Evolutionary conservation across 2,797 vertebrate genomes (phyloP).

Genomic region (Heliangelus exortis): DNA sequence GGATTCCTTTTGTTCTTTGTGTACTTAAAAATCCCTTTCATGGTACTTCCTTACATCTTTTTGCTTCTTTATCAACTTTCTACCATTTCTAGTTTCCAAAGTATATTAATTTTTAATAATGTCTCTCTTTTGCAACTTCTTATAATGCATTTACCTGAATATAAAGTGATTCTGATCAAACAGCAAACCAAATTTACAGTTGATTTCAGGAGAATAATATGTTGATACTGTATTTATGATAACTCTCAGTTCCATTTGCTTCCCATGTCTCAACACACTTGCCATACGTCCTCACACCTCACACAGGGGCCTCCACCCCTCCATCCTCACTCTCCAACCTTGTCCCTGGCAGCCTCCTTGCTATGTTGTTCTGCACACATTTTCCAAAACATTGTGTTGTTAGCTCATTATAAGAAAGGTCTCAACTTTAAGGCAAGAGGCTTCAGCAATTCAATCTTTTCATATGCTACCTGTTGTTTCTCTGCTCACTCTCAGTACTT

Average conservation of each 20-base stretch:
- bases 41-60: background rate
- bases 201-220: background rate
- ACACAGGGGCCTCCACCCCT: background rate
- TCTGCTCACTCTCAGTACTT: background rate
- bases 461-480: background rate
- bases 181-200: background rate
- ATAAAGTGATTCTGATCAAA: background rate
- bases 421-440: background rate
- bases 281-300: no score
- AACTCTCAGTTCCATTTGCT: background rate
- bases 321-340: background rate
- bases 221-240: background rate
- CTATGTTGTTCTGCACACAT: background rate
- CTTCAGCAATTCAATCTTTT: background rate
- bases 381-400: background rate
- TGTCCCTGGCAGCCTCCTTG: background rate
- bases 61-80: background rate
- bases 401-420: background rate
- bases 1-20: background rate
- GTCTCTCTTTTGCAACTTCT: background rate
- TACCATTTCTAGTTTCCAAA: background rate
- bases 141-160: background rate
- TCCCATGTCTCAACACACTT: background rate
- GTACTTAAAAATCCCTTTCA: background rate
- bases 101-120: background rate